These are phyloP conservation scores for Drosophila diplacantha DNA, from an alignment of 2,888 invertebrate genomes.

Conservation along the genomic window DNA sequence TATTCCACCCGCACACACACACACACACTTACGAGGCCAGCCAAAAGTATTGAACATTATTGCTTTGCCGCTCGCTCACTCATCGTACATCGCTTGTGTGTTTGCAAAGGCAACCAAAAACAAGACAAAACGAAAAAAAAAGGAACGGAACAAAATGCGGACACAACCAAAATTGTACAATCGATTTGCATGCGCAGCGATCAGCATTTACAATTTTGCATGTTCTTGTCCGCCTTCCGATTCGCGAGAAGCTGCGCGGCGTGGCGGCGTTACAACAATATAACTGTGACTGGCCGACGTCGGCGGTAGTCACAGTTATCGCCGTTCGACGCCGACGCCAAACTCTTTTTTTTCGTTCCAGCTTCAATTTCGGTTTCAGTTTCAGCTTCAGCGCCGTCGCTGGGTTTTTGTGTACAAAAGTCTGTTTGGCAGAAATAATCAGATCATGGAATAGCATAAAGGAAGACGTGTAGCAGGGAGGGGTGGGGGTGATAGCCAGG, in stretches of 20 bases:
- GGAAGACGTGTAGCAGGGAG: background rate
- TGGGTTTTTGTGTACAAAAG: constrained; percentile 7
- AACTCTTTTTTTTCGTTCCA: constrained; percentile 1
- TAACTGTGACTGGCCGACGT: constrained; percentile 20
- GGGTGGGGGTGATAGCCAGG: background rate
- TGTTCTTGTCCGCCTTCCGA: constrained; percentile 12
- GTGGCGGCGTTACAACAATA: constrained; percentile 29
- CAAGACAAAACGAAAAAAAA: background rate
- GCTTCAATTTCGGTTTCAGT: constrained; percentile 8
- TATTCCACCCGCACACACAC: constrained; percentile 9
- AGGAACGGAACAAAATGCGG: constrained; percentile 2
- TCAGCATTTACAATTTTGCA: constrained; percentile 17
- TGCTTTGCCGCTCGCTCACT: constrained; percentile 28
- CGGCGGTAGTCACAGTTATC: constrained; percentile 3
- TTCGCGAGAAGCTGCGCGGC: constrained; percentile 26
- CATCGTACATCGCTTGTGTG: constrained; percentile 21
- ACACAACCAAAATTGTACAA: constrained; percentile 39
- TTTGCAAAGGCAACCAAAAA: constrained; percentile 24
- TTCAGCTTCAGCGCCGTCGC: constrained; percentile 1
- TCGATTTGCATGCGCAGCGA: constrained; percentile 28
- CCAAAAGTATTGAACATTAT: constrained; percentile 19
- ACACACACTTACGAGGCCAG: constrained; percentile 30
- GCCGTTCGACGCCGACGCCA: constrained; percentile 7
- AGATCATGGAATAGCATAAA: constrained; percentile 11
- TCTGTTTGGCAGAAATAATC: background rate